Evolutionary conservation across 2,888 invertebrate species (phyloP), one percentile per base, ranked within the genome.

Genomic region (Cosmia trapezina): DNA sequence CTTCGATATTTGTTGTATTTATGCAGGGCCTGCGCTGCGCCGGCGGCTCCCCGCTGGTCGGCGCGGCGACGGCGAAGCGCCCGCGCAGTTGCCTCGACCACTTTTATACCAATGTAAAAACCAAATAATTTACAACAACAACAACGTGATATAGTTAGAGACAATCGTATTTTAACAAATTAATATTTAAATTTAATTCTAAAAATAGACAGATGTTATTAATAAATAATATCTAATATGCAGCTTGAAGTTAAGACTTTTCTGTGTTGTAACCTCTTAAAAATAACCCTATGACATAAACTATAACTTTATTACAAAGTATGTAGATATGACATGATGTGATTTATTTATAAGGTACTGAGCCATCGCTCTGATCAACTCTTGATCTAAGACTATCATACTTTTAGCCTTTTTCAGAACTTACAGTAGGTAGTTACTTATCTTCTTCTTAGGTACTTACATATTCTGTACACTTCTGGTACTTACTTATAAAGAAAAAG

Each of bases 101-200:
- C 89, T 92, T 93, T 93, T 91, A 91, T 92, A 91, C 89, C 88
- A 88, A 90, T 90, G 88, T 91, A 94, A 94, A 94, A 94, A 92
- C 91, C 88, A 87, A 93, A 93, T 92, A 93, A 93, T 93, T 92
- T 93, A 92, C 89, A 88, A 89, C 88, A 86, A 89, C 88, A 86
- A 89, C 88, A 87, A 90, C 87, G 84, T 86, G 87, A 87, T 90
- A 89, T 87, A 87, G 88, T 88, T 89, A 88, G 85, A 90, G 88
- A 91, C 92, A 91, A 92, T 89, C 89, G 84, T 87, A 87, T 88
- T 88, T 84, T 84, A 85, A 84, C 86, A 88, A 83, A 90, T 90
- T 89, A 89, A 90, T 87, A 90, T 90, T 90, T 82, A 89, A 90
- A 90, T 87, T 81, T 70, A 41, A 73, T 56, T 84, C 81, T 76